Base-by-base conservation (phyloP, 1,140 invertebrate species). In the Fopius arisanus region DNA sequence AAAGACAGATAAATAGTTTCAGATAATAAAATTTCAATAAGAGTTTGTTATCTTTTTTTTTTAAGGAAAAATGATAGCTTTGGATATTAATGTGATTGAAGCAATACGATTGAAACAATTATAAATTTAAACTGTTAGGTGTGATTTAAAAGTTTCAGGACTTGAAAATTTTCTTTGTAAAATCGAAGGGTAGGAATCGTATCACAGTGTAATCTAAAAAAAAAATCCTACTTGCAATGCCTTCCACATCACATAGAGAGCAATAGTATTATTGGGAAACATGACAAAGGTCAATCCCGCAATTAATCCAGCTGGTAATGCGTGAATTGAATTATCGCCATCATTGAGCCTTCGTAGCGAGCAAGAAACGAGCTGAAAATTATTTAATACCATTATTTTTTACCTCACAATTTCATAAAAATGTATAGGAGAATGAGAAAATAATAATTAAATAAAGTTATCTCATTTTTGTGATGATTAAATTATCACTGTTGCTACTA, bases 191-290 rank as follows among this genome's bases (percentile, higher is more conserved):
- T n/a, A n/a, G n/a, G n/a, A n/a, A n/a, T n/a, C n/a, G n/a, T n/a
- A n/a, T n/a, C n/a, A n/a, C n/a, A n/a, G n/a, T n/a, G n/a, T n/a
- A n/a, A n/a, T n/a, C n/a, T n/a, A 31, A 31, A 31, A 31, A 31
- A 31, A 31, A 31, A 37, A 10, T 37, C 59, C 79, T 83, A 93
- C 92, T 85, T 93, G 92, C 51, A 93, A 82, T 10, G 89, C 88
- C 85, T 94, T 93, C 92, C 92, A 94, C 88, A 93, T 90, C 12
- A 93, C 90, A 81, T 93, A 93, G 9, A 93, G 85, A 29, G 92
- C 90, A 73, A 93, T 88, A 2, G 92, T 93, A 66, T 90, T 92
- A 78, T 92, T 91, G 23, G 91, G 91, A 86, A 92, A 93, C 71
- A 90, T 89, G 0, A 83, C 86, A 82, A 93, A 93, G 31, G 91